phyloP scores from a whole-genome alignment of 1,140 invertebrate species.

The Ceratitis capitata region DNA sequence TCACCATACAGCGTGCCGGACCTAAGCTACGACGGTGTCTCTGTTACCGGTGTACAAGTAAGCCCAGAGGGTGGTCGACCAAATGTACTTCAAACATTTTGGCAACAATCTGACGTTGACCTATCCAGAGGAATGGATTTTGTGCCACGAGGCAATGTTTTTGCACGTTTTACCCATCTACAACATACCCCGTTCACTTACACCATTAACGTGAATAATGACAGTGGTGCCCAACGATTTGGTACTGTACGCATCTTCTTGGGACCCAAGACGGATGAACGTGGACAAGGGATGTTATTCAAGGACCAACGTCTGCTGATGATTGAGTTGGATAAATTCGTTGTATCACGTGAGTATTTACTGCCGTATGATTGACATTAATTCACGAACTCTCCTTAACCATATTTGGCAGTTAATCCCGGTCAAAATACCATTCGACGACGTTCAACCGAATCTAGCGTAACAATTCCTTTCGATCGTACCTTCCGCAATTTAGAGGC shows the following conservation, averaged over 20 bases:
- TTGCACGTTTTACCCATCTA: conserved; percentile 78
- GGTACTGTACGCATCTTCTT: conserved; percentile 83
- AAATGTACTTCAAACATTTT: conserved; percentile 74
- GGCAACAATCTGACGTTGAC: conserved; percentile 80
- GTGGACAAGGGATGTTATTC: conserved; percentile 71
- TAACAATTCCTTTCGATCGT: conserved; percentile 78
- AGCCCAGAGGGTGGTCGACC: conserved; percentile 65
- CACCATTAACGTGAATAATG: conserved; percentile 74
- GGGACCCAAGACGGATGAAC: conserved; percentile 76
- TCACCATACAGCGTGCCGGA: conserved; percentile 69
- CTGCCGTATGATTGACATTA: background rate
- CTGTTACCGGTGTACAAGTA: conserved; percentile 69
- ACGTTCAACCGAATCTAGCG: conserved; percentile 73
- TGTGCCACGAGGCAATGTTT: conserved; percentile 74
- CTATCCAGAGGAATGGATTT: conserved; percentile 81
- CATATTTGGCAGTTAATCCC: conserved; percentile 68
- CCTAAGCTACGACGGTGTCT: conserved; percentile 74
- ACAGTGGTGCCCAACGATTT: conserved; percentile 66
- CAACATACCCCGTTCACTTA: conserved; percentile 77
- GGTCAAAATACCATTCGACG: conserved; percentile 73
- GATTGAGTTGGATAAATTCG: conserved; percentile 83
- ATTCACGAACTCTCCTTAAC: background rate
- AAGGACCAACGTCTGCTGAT: conserved; percentile 75
- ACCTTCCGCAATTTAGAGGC: conserved; percentile 73
- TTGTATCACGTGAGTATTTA: conserved; percentile 68